Percentiles rank a stretch among this genome's conserved stretches.
These are phyloP conservation scores for Calliphora vomitoria DNA, from an alignment of 2,888 invertebrate species.

Conservation along the genomic window DNA sequence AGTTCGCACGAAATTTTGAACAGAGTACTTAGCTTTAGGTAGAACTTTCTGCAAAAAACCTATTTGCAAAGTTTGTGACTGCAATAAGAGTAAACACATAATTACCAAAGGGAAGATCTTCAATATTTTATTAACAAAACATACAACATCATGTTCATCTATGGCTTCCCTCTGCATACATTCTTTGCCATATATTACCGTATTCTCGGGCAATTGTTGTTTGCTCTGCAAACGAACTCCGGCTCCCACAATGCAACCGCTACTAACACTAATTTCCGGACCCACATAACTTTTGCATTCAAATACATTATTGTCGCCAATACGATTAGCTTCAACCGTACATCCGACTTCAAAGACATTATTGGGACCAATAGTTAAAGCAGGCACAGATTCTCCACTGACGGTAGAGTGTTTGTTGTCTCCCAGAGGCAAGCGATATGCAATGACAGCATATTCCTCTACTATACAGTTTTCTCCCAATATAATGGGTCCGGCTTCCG, in stretches of 20 bases:
- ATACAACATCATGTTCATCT: slow-evolving; percentile 94
- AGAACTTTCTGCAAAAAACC: slow-evolving; percentile 96
- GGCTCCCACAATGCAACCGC: slow-evolving; percentile 96
- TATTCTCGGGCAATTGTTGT: slow-evolving; percentile 93
- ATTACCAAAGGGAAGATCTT: not conserved
- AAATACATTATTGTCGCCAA: slow-evolving; percentile 98
- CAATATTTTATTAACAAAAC: slow-evolving; percentile 76
- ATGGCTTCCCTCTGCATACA: slow-evolving; percentile 92
- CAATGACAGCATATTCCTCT: slow-evolving; percentile 96
- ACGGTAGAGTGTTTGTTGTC: not conserved
- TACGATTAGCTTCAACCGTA: slow-evolving; percentile 91
- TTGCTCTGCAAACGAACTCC: slow-evolving; percentile 91
- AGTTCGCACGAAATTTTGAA: no score
- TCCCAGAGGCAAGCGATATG: slow-evolving; percentile 87
- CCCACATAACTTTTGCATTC: slow-evolving; percentile 96
- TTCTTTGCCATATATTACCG: slow-evolving; percentile 95
- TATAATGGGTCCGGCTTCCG: slow-evolving; percentile 97
- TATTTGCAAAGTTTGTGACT: slow-evolving; percentile 94
- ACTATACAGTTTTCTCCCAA: slow-evolving; percentile 98
- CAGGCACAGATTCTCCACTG: slow-evolving; percentile 1
- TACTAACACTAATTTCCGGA: slow-evolving; percentile 92
- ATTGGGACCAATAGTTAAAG: slow-evolving; percentile 93
- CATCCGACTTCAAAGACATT: slow-evolving; percentile 98
- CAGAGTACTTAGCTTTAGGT: no score
- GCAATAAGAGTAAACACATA: slow-evolving; percentile 78